A percentile compares a stretch with the other conserved stretches of the same genome.
Conservation (phyloP, 2,888 invertebrate genomes). For the Yponomeuta cagnagella region DNA sequence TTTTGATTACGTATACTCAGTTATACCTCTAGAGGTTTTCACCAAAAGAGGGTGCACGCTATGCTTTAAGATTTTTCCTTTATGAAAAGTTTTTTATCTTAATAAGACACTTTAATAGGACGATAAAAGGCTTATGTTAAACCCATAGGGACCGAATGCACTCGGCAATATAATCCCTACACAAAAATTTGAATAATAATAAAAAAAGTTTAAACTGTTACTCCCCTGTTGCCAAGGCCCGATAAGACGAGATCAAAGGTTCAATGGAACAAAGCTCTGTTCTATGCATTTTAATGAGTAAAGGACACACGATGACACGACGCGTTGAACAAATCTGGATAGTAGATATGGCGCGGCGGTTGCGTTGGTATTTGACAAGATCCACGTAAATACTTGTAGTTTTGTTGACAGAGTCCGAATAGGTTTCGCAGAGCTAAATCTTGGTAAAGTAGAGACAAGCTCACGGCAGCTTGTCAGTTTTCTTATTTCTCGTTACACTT, state of each 20-base stretch:
- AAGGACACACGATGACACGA: constrained; percentile 14
- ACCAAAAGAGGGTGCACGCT: not conserved
- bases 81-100: not conserved
- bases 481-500: no score
- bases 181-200: constrained; percentile 24
- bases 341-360: not conserved
- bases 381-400: not conserved
- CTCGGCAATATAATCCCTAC: constrained; percentile 19
- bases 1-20: not conserved
- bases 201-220: constrained; percentile 20
- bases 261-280: constrained; percentile 16
- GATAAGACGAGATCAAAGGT: constrained; percentile 23
- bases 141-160: not conserved
- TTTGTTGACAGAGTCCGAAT: not conserved
- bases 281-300: constrained; percentile 30
- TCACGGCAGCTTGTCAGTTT: no score
- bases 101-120: not conserved
- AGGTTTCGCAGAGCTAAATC: no score
- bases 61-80: no score
- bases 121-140: not conserved
- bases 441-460: no score
- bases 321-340: not conserved
- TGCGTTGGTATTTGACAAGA: not conserved
- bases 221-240: constrained; percentile 16
- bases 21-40: not conserved